Percentiles rank a stretch among this genome's conserved stretches.
Evolutionary conservation across 1,140 invertebrate species (phyloP).

Genomic region (Saccostrea echinata): DNA sequence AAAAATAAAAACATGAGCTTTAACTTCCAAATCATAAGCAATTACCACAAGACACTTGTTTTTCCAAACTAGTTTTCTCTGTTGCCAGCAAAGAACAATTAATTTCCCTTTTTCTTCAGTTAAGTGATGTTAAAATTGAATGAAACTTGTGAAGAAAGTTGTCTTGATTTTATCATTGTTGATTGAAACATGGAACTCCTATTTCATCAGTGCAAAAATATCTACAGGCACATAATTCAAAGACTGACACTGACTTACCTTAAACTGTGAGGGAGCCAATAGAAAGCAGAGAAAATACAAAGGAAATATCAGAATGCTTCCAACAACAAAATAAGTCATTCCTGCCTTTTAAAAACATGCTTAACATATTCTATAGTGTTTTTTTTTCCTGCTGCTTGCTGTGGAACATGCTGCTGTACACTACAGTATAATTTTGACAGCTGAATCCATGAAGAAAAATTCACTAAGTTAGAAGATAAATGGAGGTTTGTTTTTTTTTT

Average conservation of each 20-base stretch:
- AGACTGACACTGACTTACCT: constrained; percentile 5
- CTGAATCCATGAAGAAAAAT: constrained; percentile 7
- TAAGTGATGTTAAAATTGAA: constrained; percentile 22
- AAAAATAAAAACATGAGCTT: not conserved
- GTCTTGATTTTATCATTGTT: not conserved
- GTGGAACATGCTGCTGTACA: constrained; percentile 7
- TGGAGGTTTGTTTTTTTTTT: not conserved
- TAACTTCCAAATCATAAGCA: constrained; percentile 10
- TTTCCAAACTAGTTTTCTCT: not conserved
- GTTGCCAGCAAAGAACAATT: not conserved
- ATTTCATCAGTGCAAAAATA: not conserved
- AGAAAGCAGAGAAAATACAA: constrained; percentile 25
- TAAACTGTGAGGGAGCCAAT: not conserved
- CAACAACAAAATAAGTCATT: constrained; percentile 3
- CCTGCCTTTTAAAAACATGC: constrained; percentile 6
- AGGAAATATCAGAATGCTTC: constrained; percentile 20
- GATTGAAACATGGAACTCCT: not conserved
- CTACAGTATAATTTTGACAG: constrained; percentile 10
- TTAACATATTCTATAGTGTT: not conserved
- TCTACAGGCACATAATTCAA: not conserved
- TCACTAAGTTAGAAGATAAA: not conserved
- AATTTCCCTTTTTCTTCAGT: not conserved
- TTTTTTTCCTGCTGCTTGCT: not conserved
- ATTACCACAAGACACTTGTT: not conserved
- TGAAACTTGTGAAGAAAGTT: not conserved